phyloP scores from a whole-genome alignment of 2,888 invertebrate genomes.

The Caenorhabditis panamensis region DNA sequence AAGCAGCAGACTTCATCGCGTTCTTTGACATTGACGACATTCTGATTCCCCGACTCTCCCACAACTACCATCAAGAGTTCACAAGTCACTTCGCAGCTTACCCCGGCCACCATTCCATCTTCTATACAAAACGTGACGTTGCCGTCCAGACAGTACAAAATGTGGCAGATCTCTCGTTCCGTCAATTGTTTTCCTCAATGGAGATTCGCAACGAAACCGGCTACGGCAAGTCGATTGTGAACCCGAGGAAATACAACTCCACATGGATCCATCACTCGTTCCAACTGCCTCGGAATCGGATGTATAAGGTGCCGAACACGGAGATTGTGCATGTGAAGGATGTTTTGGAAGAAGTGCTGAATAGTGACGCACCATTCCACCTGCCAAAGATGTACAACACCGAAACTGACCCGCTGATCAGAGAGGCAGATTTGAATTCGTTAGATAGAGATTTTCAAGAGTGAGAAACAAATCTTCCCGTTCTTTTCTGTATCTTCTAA shows the following conservation, averaged over 20 bases:
- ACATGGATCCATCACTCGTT: constrained; percentile 59
- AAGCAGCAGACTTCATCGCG: constrained; percentile 63
- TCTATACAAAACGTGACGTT: constrained; percentile 50
- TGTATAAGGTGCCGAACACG: constrained; percentile 37
- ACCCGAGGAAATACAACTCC: constrained; percentile 52
- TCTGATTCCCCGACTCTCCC: constrained; percentile 61
- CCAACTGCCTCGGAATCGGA: constrained; percentile 33
- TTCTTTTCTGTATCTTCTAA: background rate
- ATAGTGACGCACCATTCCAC: constrained; percentile 2
- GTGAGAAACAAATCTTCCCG: background rate
- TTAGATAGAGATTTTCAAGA: constrained; percentile 36
- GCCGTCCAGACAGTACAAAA: constrained; percentile 23
- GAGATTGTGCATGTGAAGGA: constrained; percentile 53
- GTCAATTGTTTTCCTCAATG: constrained; percentile 40
- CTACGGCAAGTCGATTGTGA: constrained; percentile 54
- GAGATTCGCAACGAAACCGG: constrained; percentile 29
- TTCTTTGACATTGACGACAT: constrained; percentile 70
- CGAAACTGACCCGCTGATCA: constrained; percentile 20
- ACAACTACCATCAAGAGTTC: constrained; percentile 60
- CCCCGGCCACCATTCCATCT: constrained; percentile 42
- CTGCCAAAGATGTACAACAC: constrained; percentile 35
- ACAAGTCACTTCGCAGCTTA: constrained; percentile 34
- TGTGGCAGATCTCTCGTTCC: constrained; percentile 30
- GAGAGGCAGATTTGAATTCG: constrained; percentile 28
- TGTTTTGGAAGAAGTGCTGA: constrained; percentile 17